These are phyloP conservation scores for Drosophila pachea DNA, from an alignment of 1,140 invertebrate genomes.

Conservation along the genomic window DNA sequence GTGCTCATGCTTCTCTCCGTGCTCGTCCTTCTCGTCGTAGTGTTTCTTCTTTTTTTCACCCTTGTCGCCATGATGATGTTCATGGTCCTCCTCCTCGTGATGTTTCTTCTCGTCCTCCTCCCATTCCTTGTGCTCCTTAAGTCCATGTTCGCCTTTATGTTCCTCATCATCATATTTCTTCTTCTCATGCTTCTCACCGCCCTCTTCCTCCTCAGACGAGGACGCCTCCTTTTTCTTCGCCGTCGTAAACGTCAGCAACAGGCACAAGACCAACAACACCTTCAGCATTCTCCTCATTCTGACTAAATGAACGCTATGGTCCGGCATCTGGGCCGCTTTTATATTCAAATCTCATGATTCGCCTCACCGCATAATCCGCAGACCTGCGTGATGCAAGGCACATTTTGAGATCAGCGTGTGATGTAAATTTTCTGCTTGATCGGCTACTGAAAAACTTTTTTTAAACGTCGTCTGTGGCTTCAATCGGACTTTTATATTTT, in stretches of 20 bases:
- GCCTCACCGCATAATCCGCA: conserved; percentile 46
- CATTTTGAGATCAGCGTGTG: conserved; percentile 31
- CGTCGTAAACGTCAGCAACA: conserved; percentile 62
- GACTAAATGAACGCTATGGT: conserved; percentile 31
- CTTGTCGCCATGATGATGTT: conserved; percentile 82
- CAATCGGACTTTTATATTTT: conserved; percentile 18
- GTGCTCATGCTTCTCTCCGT: conserved; percentile 82
- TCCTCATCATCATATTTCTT: conserved; percentile 80
- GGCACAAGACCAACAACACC: conserved; percentile 59
- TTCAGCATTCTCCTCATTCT: conserved; percentile 59
- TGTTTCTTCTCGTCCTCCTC: conserved; percentile 82
- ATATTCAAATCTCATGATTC: conserved; percentile 34
- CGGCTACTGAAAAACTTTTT: conserved; percentile 34
- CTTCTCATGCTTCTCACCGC: conserved; percentile 79
- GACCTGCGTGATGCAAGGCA: conserved; percentile 49
- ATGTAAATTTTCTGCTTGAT: conserved; percentile 52
- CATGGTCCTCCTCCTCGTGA: conserved; percentile 83
- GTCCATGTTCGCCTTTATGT: conserved; percentile 82
- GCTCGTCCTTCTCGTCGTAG: conserved; percentile 82
- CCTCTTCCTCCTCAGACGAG: conserved; percentile 77
- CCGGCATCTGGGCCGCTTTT: conserved; percentile 31
- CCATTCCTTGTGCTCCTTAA: conserved; percentile 80
- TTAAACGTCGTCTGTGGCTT: background rate
- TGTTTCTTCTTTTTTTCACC: conserved; percentile 83
- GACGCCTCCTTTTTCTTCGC: conserved; percentile 69